A percentile compares a stretch with the other conserved stretches of the same genome.
Conservation (phyloP, 2,797 vertebrate genomes). For the Manis javanica region DNA sequence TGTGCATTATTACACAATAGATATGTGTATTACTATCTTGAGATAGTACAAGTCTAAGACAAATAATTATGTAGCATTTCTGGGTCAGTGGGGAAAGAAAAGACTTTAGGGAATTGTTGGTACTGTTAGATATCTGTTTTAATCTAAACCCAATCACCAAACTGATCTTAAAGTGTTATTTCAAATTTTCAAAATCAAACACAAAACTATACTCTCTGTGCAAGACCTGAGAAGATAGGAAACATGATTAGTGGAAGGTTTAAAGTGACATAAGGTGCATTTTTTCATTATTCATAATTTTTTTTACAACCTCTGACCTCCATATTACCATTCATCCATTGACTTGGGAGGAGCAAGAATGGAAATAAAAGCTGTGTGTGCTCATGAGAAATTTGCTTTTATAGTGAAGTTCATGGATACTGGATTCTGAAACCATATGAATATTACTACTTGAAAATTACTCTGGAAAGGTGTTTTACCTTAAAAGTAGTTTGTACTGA, state of each 20-base stretch:
- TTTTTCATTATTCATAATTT: neutral
- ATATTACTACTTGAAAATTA: constrained; percentile 15
- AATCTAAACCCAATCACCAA: constrained; percentile 41
- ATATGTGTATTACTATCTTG: neutral
- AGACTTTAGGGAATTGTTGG: neutral
- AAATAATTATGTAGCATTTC: constrained; percentile 12
- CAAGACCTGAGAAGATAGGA: neutral
- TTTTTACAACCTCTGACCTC: neutral
- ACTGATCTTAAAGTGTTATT: constrained; percentile 30
- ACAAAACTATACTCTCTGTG: neutral
- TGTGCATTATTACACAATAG: neutral
- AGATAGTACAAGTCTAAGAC: neutral
- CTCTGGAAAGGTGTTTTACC: constrained; percentile 33
- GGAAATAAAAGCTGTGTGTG: constrained; percentile 22
- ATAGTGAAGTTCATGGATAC: constrained; percentile 28
- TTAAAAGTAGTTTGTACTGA: constrained; percentile 30
- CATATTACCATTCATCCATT: constrained; percentile 39
- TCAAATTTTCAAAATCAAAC: constrained; percentile 54
- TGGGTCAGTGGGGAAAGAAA: neutral
- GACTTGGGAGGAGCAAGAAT: constrained; percentile 11
- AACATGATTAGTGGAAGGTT: neutral
- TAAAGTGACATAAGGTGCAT: neutral
- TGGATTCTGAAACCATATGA: neutral
- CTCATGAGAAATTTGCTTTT: constrained; percentile 64
- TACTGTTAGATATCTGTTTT: constrained; percentile 5